phyloP scores from a whole-genome alignment of 2,113 vertebrate species.

The Gopherus evgoodei region DNA sequence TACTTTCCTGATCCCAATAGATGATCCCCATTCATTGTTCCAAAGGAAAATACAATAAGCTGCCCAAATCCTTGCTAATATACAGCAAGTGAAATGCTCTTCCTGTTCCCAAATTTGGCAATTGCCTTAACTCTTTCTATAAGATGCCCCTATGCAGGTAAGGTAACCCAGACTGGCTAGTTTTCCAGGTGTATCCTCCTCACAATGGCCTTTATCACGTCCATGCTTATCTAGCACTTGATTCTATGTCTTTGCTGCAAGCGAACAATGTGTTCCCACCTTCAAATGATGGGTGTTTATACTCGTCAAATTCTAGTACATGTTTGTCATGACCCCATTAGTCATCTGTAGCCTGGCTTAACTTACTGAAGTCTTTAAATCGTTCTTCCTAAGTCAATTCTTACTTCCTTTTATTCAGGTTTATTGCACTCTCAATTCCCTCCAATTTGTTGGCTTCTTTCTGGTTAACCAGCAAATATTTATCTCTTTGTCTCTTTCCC shows the following conservation, averaged over 20 bases:
- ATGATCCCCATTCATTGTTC: background rate
- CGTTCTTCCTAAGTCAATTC: background rate
- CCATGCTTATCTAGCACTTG: background rate
- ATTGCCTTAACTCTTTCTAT: background rate
- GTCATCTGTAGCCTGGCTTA: background rate
- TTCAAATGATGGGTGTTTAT: background rate
- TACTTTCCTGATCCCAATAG: background rate
- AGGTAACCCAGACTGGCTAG: background rate
- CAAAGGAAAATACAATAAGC: background rate
- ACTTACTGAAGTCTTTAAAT: background rate
- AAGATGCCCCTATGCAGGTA: background rate
- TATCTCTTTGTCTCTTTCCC: background rate
- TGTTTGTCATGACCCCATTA: background rate
- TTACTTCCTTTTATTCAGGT: background rate
- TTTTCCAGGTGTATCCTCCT: background rate
- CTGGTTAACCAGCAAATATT: background rate
- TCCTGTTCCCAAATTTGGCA: background rate
- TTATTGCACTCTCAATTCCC: background rate
- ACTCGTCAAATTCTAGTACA: background rate
- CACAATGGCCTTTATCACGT: background rate
- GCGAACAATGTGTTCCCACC: too few species aligned
- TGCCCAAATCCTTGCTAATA: background rate
- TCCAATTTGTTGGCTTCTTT: background rate
- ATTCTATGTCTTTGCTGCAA: background rate
- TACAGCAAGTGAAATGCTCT: background rate